These are phyloP conservation scores for Tenthredo notha DNA, from an alignment of 2,888 invertebrate species.

Conservation along the genomic window DNA sequence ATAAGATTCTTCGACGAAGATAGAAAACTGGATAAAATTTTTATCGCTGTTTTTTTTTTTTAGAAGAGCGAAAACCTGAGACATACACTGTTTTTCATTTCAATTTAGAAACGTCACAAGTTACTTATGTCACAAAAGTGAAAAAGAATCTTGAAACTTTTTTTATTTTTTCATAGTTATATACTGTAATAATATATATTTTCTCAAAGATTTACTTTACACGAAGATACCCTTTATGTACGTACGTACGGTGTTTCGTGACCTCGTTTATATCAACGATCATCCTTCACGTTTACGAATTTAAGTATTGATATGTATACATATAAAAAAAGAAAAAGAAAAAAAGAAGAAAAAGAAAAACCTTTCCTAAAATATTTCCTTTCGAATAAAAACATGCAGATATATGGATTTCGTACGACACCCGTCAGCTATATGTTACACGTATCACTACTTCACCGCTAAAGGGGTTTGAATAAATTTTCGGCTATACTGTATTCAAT, in stretches of 20 bases:
- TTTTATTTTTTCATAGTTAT: too few relatives aligned
- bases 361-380: background rate
- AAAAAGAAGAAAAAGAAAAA: background rate
- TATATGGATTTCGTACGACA: constrained; percentile 28
- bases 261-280: constrained; percentile 2
- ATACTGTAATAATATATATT: too few relatives aligned
- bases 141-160: background rate
- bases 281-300: background rate
- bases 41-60: background rate
- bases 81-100: background rate
- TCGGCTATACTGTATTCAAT: background rate
- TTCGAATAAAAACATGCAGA: background rate
- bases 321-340: background rate
- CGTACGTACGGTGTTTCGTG: background rate
- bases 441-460: background rate
- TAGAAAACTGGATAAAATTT: background rate
- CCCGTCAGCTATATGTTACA: background rate
- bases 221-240: constrained; percentile 3
- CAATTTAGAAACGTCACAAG: background rate
- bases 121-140: background rate
- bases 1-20: background rate
- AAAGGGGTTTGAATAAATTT: constrained; percentile 18
- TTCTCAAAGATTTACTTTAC: background rate
- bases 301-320: background rate
- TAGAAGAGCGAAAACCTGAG: background rate